Evolutionary conservation across 2,888 invertebrate genomes (phyloP), one percentile per base, ranked within the genome.

Genomic region (Rotaria sp.): DNA sequence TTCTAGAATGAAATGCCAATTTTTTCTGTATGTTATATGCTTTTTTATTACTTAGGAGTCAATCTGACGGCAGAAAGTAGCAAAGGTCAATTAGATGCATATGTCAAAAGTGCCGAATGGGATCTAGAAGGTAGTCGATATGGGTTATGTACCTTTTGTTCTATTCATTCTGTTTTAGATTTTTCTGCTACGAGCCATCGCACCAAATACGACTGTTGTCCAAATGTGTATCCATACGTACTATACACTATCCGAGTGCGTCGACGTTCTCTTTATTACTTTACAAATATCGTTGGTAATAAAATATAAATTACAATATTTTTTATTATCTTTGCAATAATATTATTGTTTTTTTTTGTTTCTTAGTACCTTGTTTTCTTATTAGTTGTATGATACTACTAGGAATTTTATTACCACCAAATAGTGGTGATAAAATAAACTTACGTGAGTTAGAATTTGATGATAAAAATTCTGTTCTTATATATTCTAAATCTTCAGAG

Each of bases 41-140:
- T 7, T 35, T 35, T 67, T 13, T 35, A 67, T 67, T 13, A 45
- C 45, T 41, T 67, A 55, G 84, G 55, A 2, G 26, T 86, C 8
- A 85, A 86, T 84, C 35, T 86, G 18, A 85, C 59, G 45, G 52
- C 75, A 24, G 85, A 86, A 80, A 55, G 48, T 55, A 80, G n/a
- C 45, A 21, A 75, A 75, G 84, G 80, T 13, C 86, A 86, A 75
- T 57, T 80, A 35, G 86, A 86, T 50, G 85, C 86, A 15, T 86
- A 85, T 50, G 52, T 86, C 11, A 80, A 85, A 75, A 86, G 75
- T 38, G 86, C 75, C 24, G 86, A 86, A 86, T 86, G 86, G 86
- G 75, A 85, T 18, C 38, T 86, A 0, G 45, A 85, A 86, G 85
- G 86, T 86, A 86, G 8, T 45, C 5, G 1, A 38, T 38, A 13